Percentiles rank a stretch among this genome's conserved stretches.
Evolutionary conservation across 2,797 vertebrate genomes (phyloP).

Genomic region (Acestrorhynchus altus): DNA sequence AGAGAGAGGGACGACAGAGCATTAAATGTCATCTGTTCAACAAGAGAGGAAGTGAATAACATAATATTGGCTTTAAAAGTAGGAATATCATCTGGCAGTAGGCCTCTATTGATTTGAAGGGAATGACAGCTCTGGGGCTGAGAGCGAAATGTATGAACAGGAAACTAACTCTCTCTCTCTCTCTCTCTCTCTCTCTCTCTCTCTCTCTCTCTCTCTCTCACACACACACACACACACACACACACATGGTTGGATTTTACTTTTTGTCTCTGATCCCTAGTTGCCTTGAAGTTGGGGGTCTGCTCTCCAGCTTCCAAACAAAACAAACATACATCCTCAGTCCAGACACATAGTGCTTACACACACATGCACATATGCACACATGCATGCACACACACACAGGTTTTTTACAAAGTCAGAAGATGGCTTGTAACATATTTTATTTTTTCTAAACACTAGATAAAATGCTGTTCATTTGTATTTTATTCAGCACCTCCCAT

Average conservation of each 20-base stretch:
- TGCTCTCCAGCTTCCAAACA: conserved; percentile 73
- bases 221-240: no score
- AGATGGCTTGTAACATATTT: neutral
- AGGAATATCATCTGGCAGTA: conserved; percentile 40
- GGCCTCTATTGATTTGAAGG: conserved; percentile 65
- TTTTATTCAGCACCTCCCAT: no score
- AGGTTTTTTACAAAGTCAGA: neutral
- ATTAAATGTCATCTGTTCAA: conserved; percentile 55
- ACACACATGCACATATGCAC: conserved; percentile 20
- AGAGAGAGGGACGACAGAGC: conserved; percentile 25
- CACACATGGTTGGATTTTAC: conserved; percentile 9
- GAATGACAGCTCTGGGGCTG: conserved; percentile 18
- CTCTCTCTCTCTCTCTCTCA: neutral
- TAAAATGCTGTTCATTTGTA: no score
- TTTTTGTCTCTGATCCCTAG: conserved; percentile 59
- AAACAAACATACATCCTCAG: conserved; percentile 70
- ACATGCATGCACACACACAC: conserved; percentile 21
- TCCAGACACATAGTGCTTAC: conserved; percentile 51
- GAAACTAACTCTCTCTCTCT: conserved; percentile 47
- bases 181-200: conserved; percentile 22
- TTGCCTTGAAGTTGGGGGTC: conserved; percentile 59
- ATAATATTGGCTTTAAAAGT: conserved; percentile 57
- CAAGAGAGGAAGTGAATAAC: conserved; percentile 41
- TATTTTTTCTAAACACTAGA: no score
- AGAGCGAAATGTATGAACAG: conserved; percentile 25